A percentile compares a stretch with the other conserved stretches of the same genome.
phyloP scores from a whole-genome alignment of 1,140 invertebrate species.

The Tenebrio molitor region DNA sequence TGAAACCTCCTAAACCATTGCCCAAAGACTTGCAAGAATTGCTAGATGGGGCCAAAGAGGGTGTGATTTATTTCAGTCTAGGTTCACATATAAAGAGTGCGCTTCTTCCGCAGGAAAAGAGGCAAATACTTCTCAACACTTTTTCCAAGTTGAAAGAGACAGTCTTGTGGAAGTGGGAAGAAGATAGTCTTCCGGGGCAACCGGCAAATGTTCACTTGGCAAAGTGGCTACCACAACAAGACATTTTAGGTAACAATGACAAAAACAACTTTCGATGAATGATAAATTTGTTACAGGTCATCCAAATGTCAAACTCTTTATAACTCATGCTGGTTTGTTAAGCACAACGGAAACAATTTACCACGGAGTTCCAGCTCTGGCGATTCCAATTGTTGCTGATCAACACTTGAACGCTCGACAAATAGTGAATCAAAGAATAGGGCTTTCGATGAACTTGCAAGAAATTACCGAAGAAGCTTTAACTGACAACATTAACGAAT shows the following conservation, averaged over 20 bases:
- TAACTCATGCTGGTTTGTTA: constrained; percentile 71
- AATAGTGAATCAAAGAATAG: constrained; percentile 63
- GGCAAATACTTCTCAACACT: constrained; percentile 59
- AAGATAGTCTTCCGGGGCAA: no score
- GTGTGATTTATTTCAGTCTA: constrained; percentile 73
- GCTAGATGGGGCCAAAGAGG: no score
- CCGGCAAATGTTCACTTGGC: constrained; percentile 74
- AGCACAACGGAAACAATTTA: constrained; percentile 70
- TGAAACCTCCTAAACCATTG: constrained; percentile 65
- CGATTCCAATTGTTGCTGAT: constrained; percentile 70
- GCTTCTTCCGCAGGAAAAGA: constrained; percentile 63
- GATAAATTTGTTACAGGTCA: constrained; percentile 64
- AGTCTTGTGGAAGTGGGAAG: no score
- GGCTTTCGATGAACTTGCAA: constrained; percentile 56
- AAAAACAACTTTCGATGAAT: no score
- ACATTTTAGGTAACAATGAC: constrained; percentile 78
- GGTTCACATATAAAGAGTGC: constrained; percentile 70
- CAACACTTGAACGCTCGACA: constrained; percentile 67
- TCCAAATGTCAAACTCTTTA: constrained; percentile 69
- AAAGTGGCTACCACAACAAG: constrained; percentile 80
- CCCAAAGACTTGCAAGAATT: constrained; percentile 67
- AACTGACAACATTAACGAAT: constrained; percentile 51
- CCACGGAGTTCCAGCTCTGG: constrained; percentile 69
- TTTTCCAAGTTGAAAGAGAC: constrained; percentile 60
- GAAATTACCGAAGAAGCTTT: constrained; percentile 61